Evolutionary conservation across 2,113 vertebrate species (phyloP), one percentile per base, ranked within the genome.

Genomic region (Bubalus kerabau): DNA sequence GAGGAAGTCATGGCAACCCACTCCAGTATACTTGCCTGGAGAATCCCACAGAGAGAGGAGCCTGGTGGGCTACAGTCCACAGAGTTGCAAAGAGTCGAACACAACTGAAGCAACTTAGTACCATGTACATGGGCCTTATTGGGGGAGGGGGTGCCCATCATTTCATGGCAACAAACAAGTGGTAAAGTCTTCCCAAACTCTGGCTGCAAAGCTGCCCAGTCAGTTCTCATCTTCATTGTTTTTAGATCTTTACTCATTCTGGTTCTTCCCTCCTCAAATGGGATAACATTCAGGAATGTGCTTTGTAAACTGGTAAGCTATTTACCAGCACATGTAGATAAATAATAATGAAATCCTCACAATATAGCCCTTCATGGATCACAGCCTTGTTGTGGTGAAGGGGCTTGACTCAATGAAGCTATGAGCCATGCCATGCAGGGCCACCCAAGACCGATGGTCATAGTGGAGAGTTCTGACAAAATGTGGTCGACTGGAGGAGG

Each of bases 201-300:
- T 95, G 23, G 19, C 76, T 78, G 56, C 15, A 91, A 86, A 91
- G 71, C 32, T 95, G 14, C 50, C 60, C 54, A 50, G 17, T 74
- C 24, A 24, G 48, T 82, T 89, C 30, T 94, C 48, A 43, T 89
- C 56, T 90, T 97, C 46, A 80, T 71, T 60, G 81, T 85, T 96
- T 80, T 96, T 56, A 46, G 15, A 92, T 86, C 43, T 95, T 93
- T 40, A 59, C 32, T 96, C 67, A 89, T 89, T 92, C 93, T 92
- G 71, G 43, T 84, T 88, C 67, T 96, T 40, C 24, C 50, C 74
- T 94, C 36, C 46, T 89, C 59, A 92, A 54, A 94, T 81, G 52
- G 88, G 32, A 17, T 57, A 60, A 89, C 23, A 93, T 28, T 46
- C 16, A 82, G 60, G 67, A 86, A 81, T 62, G 32, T 85, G 76